phyloP scores from a whole-genome alignment of 2,888 invertebrate genomes.

The Dryococelus australis region DNA sequence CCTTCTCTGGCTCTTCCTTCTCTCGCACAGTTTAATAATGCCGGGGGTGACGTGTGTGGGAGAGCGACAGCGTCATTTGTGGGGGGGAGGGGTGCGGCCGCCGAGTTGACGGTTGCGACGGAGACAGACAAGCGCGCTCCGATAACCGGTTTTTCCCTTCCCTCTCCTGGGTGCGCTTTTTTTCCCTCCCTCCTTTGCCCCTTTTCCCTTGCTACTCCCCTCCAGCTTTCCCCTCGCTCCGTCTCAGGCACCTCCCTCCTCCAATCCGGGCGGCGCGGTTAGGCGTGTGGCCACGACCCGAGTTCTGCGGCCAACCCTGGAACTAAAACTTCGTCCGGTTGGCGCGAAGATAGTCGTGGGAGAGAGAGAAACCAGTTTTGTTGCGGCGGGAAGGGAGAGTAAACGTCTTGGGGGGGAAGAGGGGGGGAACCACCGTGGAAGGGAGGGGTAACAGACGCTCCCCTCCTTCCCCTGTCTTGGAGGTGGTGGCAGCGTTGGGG shows the following conservation, averaged over 20 bases:
- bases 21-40: neutral
- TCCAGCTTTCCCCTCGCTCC: conserved; percentile 46
- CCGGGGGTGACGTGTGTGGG: conserved; percentile 27
- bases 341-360: conserved; percentile 39
- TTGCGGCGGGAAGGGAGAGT: conserved; percentile 25
- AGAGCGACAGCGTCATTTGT: conserved; percentile 17
- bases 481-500: neutral
- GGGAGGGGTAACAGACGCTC: neutral
- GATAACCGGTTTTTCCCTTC: conserved; percentile 24
- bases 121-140: conserved; percentile 9
- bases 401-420: too few species aligned
- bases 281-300: conserved; percentile 51
- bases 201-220: conserved; percentile 36
- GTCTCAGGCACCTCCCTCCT: conserved; percentile 41
- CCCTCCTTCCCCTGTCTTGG: conserved; percentile 23
- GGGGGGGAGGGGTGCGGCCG: neutral
- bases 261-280: conserved; percentile 48
- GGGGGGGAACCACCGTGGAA: neutral
- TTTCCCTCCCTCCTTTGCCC: conserved; percentile 43
- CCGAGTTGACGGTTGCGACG: neutral
- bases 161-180: neutral
- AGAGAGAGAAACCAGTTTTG: too few species aligned
- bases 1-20: conserved; percentile 8
- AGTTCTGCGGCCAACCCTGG: conserved; percentile 52
- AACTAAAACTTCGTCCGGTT: conserved; percentile 49